phyloP scores from a whole-genome alignment of 2,113 vertebrate genomes.

The Pachypanchax playfairii region DNA sequence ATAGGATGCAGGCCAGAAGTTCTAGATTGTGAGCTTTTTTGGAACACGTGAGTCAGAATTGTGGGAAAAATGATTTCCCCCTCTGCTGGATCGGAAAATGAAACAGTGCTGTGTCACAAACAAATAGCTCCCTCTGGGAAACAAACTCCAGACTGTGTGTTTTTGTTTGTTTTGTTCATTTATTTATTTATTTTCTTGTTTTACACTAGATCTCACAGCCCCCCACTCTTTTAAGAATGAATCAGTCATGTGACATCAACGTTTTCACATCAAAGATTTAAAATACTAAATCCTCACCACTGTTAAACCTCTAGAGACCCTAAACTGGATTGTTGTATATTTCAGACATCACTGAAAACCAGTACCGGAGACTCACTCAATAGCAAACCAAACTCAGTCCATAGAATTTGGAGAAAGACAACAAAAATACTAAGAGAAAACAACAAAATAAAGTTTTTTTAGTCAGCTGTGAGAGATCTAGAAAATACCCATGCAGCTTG shows the following conservation, averaged over 20 bases:
- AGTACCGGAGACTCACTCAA: no score
- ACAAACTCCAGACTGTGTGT: conserved; percentile 38
- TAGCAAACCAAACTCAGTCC: no score
- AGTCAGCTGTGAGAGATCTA: conserved; percentile 9
- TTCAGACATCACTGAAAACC: no score
- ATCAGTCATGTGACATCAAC: conserved; percentile 8
- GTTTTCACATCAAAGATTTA: neutral
- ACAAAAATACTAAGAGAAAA: conserved; percentile 13
- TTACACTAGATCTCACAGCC: conserved; percentile 20
- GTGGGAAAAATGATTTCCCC: conserved; percentile 58
- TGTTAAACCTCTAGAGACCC: no score
- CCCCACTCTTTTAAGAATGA: neutral
- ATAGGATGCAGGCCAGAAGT: conserved; percentile 23
- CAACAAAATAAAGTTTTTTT: neutral
- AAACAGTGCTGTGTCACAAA: conserved; percentile 41
- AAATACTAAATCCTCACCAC: neutral
- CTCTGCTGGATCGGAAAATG: conserved; percentile 30
- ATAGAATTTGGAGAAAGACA: neutral
- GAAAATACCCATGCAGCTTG: conserved; percentile 19
- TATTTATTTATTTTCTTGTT: neutral
- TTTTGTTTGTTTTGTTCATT: no score
- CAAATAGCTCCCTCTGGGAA: conserved; percentile 55
- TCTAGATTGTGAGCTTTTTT: conserved; percentile 33
- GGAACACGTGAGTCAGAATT: conserved; percentile 46
- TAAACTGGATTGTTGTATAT: no score